Conservation (phyloP, 2,797 vertebrate species). For the Nothura maculosa region DNA sequence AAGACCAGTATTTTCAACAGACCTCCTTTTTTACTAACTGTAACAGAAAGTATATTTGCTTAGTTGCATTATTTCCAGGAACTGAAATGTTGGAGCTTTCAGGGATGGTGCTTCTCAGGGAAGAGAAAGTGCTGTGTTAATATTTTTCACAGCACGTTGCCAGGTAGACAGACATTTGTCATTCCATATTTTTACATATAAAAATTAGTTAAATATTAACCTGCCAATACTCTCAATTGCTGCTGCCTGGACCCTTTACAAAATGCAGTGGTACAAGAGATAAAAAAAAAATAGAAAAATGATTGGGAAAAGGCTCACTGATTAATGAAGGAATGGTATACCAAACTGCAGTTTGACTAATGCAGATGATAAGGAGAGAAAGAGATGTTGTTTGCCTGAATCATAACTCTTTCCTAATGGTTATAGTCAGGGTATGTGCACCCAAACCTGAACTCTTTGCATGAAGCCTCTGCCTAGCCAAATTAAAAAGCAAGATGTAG, state of each 20-base stretch:
- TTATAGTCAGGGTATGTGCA: accelerated
- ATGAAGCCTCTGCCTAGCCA: background rate
- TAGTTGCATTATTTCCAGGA: background rate
- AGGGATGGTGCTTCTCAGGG: background rate
- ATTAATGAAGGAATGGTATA: background rate
- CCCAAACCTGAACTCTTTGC: background rate
- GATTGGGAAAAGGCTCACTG: background rate
- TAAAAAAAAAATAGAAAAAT: background rate
- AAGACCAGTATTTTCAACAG: background rate
- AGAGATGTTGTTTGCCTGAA: background rate
- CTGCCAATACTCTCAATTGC: background rate
- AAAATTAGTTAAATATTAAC: background rate
- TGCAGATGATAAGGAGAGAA: background rate
- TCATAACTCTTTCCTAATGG: background rate
- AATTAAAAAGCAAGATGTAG: background rate
- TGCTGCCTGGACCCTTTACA: background rate
- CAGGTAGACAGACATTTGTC: background rate
- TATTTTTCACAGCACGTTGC: background rate
- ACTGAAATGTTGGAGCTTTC: background rate
- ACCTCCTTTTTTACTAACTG: background rate
- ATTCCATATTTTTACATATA: background rate
- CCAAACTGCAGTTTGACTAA: background rate
- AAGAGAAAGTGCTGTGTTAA: background rate
- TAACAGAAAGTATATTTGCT: background rate
- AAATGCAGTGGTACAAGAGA: accelerated